Percentiles rank a stretch among this genome's conserved stretches.
phyloP scores from a whole-genome alignment of 1,140 invertebrate species.

The Habropoda laboriosa region DNA sequence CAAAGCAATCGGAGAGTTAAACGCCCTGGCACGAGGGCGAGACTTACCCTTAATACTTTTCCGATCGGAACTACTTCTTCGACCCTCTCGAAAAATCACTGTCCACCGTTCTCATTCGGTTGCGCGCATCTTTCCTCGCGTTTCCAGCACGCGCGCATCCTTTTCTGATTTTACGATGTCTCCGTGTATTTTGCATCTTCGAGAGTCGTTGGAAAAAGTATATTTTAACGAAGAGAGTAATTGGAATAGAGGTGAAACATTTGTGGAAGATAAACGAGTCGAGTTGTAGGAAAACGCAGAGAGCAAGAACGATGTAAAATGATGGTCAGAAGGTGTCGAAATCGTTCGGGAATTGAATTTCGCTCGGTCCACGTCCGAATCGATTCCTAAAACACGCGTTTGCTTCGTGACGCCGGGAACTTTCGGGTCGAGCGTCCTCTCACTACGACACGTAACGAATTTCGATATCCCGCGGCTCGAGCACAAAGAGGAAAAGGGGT shows the following conservation, averaged over 20 bases:
- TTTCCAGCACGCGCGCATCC: neutral
- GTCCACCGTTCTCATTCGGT: neutral
- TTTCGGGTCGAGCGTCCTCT: slow-evolving; percentile 32
- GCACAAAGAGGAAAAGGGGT: slow-evolving; percentile 35
- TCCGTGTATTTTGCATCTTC: no score
- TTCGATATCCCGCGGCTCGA: slow-evolving; percentile 57
- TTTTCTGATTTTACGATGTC: neutral
- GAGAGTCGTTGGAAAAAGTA: no score
- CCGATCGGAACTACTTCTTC: slow-evolving; percentile 67
- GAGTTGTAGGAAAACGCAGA: neutral
- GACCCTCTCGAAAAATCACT: slow-evolving; percentile 23
- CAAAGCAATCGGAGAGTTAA: slow-evolving; percentile 79
- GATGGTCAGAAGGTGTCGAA: neutral
- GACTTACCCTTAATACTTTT: slow-evolving; percentile 72
- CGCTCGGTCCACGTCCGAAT: neutral
- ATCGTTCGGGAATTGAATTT: slow-evolving; percentile 14
- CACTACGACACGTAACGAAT: slow-evolving; percentile 66
- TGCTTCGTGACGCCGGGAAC: slow-evolving; percentile 38
- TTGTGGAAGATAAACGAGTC: neutral
- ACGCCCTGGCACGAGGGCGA: slow-evolving; percentile 65
- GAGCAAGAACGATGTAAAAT: neutral
- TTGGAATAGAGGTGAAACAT: neutral
- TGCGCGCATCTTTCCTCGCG: neutral
- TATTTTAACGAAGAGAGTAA: neutral
- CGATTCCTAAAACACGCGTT: slow-evolving; percentile 36